These are phyloP conservation scores for Stenchaetothrips biformis DNA, from an alignment of 2,888 invertebrate genomes.

Conservation along the genomic window DNA sequence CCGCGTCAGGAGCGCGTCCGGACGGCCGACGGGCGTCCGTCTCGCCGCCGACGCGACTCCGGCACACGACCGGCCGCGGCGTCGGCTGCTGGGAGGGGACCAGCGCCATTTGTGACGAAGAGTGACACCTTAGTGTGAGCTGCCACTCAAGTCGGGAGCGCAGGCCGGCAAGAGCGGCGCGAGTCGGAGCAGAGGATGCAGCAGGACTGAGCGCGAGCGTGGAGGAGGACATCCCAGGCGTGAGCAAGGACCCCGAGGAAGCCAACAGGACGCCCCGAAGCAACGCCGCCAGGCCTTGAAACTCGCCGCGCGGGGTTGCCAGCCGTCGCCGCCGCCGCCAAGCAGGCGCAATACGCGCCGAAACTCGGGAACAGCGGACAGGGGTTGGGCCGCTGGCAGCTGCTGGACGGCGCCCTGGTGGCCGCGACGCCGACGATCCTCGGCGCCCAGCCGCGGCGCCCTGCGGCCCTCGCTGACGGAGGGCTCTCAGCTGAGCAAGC, in stretches of 20 bases:
- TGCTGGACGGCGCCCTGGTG: background rate
- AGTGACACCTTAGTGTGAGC: conserved; percentile 22
- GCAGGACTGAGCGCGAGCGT: background rate
- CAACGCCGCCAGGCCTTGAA: too few relatives aligned
- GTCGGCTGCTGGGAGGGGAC: conserved; percentile 16
- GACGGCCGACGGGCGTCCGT: background rate
- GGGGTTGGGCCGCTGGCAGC: too few relatives aligned
- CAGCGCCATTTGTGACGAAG: conserved; percentile 22
- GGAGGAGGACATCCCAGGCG: background rate
- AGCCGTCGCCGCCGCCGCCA: too few relatives aligned
- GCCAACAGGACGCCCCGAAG: too few relatives aligned
- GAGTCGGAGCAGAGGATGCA: background rate
- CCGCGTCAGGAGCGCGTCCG: background rate
- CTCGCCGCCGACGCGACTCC: background rate
- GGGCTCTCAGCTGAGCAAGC: too few relatives aligned
- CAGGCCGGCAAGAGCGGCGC: background rate
- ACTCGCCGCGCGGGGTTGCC: too few relatives aligned
- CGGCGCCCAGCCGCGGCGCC: background rate
- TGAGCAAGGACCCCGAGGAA: too few relatives aligned
- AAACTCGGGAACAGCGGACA: too few relatives aligned
- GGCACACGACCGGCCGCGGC: background rate
- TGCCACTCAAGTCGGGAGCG: conserved; percentile 17
- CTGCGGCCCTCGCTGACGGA: background rate
- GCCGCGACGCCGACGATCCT: background rate
- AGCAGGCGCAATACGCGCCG: too few relatives aligned